Conservation (phyloP, 2,888 invertebrate species). For the Melanotus villosus region DNA sequence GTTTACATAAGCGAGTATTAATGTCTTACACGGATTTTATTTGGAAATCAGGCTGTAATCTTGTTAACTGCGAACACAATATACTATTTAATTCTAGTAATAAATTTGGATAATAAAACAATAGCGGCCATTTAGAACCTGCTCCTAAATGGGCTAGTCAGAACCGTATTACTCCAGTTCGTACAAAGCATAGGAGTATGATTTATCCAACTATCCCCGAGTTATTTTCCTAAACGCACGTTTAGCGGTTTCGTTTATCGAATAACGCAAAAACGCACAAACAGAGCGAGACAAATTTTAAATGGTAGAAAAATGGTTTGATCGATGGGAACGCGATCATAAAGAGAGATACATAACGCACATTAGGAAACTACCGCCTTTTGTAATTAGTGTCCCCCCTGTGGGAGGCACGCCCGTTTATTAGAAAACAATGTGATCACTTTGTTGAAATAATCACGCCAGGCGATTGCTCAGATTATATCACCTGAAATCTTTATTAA, state of each 20-base stretch:
- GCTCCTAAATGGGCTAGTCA: constrained; percentile 45
- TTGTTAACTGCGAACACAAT: constrained; percentile 42
- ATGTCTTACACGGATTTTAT: constrained; percentile 37
- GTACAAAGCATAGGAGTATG: constrained; percentile 19
- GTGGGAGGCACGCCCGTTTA: constrained; percentile 39
- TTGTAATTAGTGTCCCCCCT: constrained; percentile 33
- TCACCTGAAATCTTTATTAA: constrained; percentile 30
- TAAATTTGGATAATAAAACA: constrained; percentile 51
- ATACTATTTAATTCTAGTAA: constrained; percentile 45
- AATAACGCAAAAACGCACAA: background rate
- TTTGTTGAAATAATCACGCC: constrained; percentile 35
- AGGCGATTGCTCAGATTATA: constrained; percentile 24
- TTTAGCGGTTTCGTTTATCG: background rate
- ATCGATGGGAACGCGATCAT: constrained; percentile 4
- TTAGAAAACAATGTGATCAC: constrained; percentile 42
- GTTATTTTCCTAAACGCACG: constrained; percentile 20
- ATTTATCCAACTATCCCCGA: constrained; percentile 18
- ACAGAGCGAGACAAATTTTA: background rate
- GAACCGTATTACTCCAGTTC: constrained; percentile 26
- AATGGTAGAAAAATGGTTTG: constrained; percentile 22
- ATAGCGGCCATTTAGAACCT: constrained; percentile 45
- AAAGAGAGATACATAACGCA: constrained; percentile 13
- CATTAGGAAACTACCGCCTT: constrained; percentile 30
- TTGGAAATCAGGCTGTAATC: constrained; percentile 38
- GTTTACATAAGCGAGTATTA: constrained; percentile 31